Base-by-base conservation (phyloP, 2,888 invertebrate species). In the Perithous albicinctus region DNA sequence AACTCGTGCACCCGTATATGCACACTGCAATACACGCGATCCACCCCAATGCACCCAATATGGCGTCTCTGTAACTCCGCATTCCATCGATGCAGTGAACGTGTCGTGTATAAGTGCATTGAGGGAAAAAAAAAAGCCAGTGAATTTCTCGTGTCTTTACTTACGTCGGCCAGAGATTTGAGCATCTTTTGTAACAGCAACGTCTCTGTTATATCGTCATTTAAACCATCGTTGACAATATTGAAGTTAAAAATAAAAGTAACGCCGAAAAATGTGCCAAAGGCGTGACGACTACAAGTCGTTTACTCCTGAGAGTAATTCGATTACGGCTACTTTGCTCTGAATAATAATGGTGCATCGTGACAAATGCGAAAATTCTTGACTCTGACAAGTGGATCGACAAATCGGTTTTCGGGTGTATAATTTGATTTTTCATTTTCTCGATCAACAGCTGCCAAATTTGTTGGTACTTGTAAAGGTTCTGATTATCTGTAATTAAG, bases 21-120 rank as follows among this genome's bases (percentile, higher is more conserved):
- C 38, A 75, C 56, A 35, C 56, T 56, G n/a, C n/a, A n/a, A n/a
- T n/a, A n/a, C n/a, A n/a, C n/a, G n/a, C 56, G 56, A 70, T 70
- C 32, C 72, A 73, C 66, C 59, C 69, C 69, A 69, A 32, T 77
- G 77, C 69, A 51, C 38, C 63, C 69, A 77, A 77, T 48, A 77
- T 77, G 77, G 77, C 77, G 32, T 38, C 48, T 18, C 26, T 48
- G 59, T 61, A 66, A 66, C 66, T 75, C 56, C 75, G 75, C 75
- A 76, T 75, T 75, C 75, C 67, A 77, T 77, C 69, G 69, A 69
- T 23, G 59, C 77, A 70, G 69, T 41, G 69, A 77, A 46, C 69
- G 69, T 63, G 61, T 77, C 69, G 77, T n/a, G n/a, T n/a, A 41
- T 35, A 35, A 48, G 48, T 61, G 61, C 61, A 56, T 46, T 43